phyloP scores from a whole-genome alignment of 2,113 vertebrate species.

The Lophochroa leadbeateri region DNA sequence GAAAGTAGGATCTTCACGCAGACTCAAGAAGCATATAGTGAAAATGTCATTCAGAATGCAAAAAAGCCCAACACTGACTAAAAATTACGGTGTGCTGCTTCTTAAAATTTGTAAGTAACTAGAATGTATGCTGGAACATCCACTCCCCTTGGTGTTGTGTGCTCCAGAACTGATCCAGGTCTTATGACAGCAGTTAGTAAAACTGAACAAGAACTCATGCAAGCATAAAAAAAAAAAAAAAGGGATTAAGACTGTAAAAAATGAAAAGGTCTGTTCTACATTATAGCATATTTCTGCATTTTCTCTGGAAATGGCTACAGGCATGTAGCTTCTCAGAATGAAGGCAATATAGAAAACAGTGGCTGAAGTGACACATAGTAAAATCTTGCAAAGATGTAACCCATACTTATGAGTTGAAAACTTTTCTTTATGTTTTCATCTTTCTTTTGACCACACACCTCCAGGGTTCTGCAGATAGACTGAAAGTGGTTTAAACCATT shows the following conservation, averaged over 20 bases:
- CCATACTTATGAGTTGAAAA: not conserved
- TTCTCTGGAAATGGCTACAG: not conserved
- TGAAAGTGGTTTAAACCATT: not conserved
- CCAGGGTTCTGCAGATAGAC: not conserved
- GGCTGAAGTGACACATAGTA: not conserved
- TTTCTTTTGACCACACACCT: rapidly evolving
- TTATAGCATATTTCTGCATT: not conserved
- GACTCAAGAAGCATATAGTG: not conserved
- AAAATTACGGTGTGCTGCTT: not conserved
- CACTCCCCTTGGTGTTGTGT: not conserved
- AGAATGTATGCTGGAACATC: not conserved
- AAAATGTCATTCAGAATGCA: not conserved
- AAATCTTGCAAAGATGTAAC: not conserved
- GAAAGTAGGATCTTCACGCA: not conserved
- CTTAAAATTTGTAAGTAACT: not conserved
- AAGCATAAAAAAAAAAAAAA: not conserved
- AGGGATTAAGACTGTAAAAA: not conserved
- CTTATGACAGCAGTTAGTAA: not conserved
- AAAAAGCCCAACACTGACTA: not conserved
- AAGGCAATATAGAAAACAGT: not conserved
- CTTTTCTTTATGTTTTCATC: not conserved
- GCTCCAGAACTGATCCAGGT: not conserved
- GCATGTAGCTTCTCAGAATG: not conserved
- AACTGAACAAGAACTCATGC: not conserved
- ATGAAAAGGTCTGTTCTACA: not conserved